Conservation (phyloP, 2,888 invertebrate genomes). For the Acanthosoma haemorrhoidale region DNA sequence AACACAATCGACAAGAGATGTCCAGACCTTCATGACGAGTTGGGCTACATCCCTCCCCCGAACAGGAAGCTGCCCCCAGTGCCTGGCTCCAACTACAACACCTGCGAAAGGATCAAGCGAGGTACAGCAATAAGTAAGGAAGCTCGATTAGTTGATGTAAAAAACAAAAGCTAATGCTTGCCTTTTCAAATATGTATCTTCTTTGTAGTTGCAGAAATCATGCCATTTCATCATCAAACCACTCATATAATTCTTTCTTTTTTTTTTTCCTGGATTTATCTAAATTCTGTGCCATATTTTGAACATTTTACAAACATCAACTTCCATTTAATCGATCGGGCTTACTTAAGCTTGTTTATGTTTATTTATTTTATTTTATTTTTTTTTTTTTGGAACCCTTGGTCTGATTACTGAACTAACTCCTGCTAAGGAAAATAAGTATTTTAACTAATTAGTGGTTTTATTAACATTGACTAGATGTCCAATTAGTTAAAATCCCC, state of each 20-base stretch:
- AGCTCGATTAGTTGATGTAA: constrained; percentile 38
- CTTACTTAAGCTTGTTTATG: constrained; percentile 20
- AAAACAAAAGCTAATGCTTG: background rate
- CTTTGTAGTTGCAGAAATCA: constrained; percentile 23
- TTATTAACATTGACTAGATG: too few relatives aligned
- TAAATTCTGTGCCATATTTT: background rate
- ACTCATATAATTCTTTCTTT: background rate
- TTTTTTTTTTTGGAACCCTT: background rate
- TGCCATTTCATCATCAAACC: background rate
- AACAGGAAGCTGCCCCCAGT: constrained; percentile 88
- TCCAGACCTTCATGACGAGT: constrained; percentile 77
- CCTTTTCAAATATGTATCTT: background rate
- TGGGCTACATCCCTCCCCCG: constrained; percentile 89
- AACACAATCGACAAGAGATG: constrained; percentile 76
- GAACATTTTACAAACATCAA: background rate
- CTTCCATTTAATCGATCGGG: constrained; percentile 12
- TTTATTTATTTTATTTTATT: constrained; percentile 14
- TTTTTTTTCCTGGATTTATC: background rate
- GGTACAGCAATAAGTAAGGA: constrained; percentile 87
- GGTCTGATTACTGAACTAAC: background rate
- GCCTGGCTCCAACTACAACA: constrained; percentile 88
- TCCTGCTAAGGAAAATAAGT: too few relatives aligned
- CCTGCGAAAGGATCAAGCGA: constrained; percentile 88
- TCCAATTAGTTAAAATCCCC: too few relatives aligned
- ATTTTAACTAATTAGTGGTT: too few relatives aligned